Evolutionary conservation across 92 coral and sea anemone species (phyloP), one percentile per base, ranked within the genome.

Genomic region (Hydrozoanthus gracilis): DNA sequence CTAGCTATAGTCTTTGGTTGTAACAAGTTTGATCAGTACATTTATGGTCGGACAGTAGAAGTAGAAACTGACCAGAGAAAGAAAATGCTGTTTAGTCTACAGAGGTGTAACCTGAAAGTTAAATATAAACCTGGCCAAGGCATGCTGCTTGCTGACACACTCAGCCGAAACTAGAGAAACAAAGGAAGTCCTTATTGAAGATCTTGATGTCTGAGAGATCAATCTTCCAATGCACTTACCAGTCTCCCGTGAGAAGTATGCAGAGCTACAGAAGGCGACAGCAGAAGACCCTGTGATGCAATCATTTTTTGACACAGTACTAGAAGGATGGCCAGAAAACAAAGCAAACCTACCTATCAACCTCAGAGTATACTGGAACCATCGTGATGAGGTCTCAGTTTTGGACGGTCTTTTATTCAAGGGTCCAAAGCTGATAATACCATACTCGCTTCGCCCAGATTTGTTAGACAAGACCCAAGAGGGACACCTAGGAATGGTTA

Each of bases 401-500:
- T n/a, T n/a, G n/a, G n/a, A n/a, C n/a, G n/a, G n/a, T n/a, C n/a
- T n/a, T n/a, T n/a, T n/a, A 54, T 54, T 54, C 60, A 54, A 54
- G 60, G 60, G 60, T 5, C 60, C 60, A 54, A 54, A 54, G 60
- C 7, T 12, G 6, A 54, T 54, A 54, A 54, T 54, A 54, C 60
- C 12, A 6, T 54, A 54, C 60, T 54, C n/a, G n/a, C n/a, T n/a
- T n/a, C n/a, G n/a, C n/a, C n/a, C n/a, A n/a, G n/a, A n/a, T n/a
- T n/a, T n/a, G 12, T 54, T 54, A 54, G 12, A 54, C 7, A 54
- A 54, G 60, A 54, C 12, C 60, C 12, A 54, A 6, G 60, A 54
- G 60, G 60, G 60, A 6, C 60, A 54, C 60, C 12, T 54, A 6
- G 60, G 60, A 6, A 54, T 88, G 8, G 88, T 82, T 13, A 88